A percentile compares a stretch with the other conserved stretches of the same genome.
These are phyloP conservation scores for Galeopterus variegatus DNA, from an alignment of 2,113 vertebrate species.

Conservation along the genomic window DNA sequence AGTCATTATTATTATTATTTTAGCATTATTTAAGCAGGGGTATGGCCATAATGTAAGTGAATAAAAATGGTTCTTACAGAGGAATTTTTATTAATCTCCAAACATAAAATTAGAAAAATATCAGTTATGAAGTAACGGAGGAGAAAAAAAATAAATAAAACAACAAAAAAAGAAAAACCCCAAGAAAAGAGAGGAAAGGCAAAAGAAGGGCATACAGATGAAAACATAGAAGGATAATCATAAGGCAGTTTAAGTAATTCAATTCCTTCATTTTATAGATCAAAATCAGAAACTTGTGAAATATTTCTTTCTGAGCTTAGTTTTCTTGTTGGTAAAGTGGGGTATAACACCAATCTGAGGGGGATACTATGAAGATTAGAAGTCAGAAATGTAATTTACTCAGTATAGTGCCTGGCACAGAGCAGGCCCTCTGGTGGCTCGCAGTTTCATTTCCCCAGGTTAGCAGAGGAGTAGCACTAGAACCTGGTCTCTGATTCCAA, in stretches of 20 bases:
- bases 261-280: conserved; percentile 10
- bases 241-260: neutral
- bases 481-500: neutral
- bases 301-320: neutral
- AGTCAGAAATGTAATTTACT: neutral
- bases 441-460: neutral
- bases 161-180: neutral
- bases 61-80: neutral
- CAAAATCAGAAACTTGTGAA: neutral
- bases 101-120: conserved; percentile 47
- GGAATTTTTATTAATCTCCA: conserved; percentile 52
- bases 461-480: neutral
- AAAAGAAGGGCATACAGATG: neutral
- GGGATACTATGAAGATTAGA: neutral
- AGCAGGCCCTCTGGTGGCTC: neutral
- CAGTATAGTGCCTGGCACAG: neutral
- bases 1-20: neutral
- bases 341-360: neutral
- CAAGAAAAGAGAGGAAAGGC: conserved; percentile 10
- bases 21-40: neutral
- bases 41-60: neutral
- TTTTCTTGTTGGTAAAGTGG: neutral
- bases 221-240: neutral
- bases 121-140: neutral
- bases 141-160: neutral